Conservation (phyloP, 1,140 invertebrate genomes). For the Heliothis virescens region DNA sequence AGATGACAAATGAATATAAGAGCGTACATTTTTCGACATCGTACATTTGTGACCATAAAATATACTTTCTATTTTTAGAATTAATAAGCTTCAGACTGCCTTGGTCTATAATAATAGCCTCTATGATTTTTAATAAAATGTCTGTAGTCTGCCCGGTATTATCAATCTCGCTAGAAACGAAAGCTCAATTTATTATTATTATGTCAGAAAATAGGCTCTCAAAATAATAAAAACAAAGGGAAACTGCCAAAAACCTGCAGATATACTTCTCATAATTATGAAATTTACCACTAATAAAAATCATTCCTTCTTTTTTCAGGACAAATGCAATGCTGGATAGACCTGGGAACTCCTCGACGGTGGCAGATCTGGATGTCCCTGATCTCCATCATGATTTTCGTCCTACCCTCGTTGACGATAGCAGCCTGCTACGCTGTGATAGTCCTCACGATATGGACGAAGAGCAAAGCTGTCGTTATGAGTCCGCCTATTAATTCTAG, state of each 20-base stretch:
- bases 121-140: too few species aligned
- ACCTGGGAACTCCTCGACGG: conserved; percentile 90
- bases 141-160: too few species aligned
- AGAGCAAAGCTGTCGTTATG: conserved; percentile 88
- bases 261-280: too few species aligned
- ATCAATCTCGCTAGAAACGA: too few species aligned
- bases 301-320: conserved; percentile 80
- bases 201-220: too few species aligned
- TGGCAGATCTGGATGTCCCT: conserved; percentile 97
- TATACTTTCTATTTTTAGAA: too few species aligned
- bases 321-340: conserved; percentile 96
- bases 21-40: too few species aligned
- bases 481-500: conserved; percentile 85
- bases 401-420: conserved; percentile 96
- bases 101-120: too few species aligned
- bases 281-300: neutral
- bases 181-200: neutral
- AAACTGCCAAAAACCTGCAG: neutral
- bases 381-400: conserved; percentile 93
- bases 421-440: conserved; percentile 96
- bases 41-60: too few species aligned
- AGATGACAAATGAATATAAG: too few species aligned
- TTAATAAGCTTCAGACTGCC: too few species aligned
- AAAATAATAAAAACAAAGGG: too few species aligned
- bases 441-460: conserved; percentile 96